These are phyloP conservation scores for Salvelinus alpinus DNA, from an alignment of 2,113 vertebrate genomes.

Conservation along the genomic window DNA sequence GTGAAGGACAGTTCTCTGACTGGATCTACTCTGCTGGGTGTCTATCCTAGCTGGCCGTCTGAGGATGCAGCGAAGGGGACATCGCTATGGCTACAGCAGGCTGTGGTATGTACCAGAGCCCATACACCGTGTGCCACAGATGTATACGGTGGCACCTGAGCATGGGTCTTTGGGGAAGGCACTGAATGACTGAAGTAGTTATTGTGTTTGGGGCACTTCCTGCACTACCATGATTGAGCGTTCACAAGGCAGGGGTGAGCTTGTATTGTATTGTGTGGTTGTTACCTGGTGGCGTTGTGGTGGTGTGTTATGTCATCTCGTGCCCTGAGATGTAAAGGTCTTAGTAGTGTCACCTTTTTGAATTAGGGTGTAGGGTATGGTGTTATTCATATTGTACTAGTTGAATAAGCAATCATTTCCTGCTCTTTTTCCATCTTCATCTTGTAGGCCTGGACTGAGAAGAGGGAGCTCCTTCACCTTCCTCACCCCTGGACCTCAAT, in stretches of 20 bases:
- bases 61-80: conserved; percentile 41
- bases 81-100: conserved; percentile 39
- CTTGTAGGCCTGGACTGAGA: conserved; percentile 78
- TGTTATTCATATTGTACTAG: neutral
- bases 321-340: too few relatives aligned
- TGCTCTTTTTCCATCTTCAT: neutral
- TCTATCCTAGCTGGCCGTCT: conserved; percentile 14
- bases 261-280: neutral
- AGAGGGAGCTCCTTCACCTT: conserved; percentile 88
- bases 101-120: conserved; percentile 61
- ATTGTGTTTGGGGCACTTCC: too few relatives aligned
- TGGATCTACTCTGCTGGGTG: conserved; percentile 1
- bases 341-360: neutral
- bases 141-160: neutral
- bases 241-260: too few relatives aligned
- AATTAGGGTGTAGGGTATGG: neutral
- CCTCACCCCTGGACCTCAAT: conserved; percentile 82
- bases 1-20: neutral
- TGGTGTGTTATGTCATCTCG: neutral
- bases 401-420: neutral
- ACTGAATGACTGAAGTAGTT: too few relatives aligned
- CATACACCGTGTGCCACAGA: too few relatives aligned
- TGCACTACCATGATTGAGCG: too few relatives aligned
- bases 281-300: neutral
- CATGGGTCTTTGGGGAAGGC: too few relatives aligned